These are phyloP conservation scores for Itoplectis maculator DNA, from an alignment of 2,888 invertebrate species.

Conservation along the genomic window DNA sequence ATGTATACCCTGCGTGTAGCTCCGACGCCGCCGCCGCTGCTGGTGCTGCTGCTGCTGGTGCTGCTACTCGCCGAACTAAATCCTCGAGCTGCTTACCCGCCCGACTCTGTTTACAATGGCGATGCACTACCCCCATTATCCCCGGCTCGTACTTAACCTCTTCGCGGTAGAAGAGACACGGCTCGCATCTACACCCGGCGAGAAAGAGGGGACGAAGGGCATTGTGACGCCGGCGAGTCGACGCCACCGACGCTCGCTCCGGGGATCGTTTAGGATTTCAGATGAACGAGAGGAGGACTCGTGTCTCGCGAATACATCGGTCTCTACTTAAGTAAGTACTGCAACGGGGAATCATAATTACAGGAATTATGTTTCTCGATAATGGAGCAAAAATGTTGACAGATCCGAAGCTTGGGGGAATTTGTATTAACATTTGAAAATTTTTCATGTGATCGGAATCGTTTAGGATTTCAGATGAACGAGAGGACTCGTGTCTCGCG, in stretches of 20 bases:
- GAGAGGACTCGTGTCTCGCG: neutral
- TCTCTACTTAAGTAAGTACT: neutral
- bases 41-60: neutral
- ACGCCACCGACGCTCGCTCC: conserved; percentile 12
- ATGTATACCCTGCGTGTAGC: conserved; percentile 15
- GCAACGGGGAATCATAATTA: no score
- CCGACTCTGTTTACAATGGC: conserved; percentile 82
- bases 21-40: no score
- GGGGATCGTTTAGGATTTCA: conserved; percentile 11
- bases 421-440: no score
- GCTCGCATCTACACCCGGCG: conserved; percentile 34
- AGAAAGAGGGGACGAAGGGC: conserved; percentile 17
- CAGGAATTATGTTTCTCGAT: no score
- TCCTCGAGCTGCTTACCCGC: conserved; percentile 79
- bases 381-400: no score
- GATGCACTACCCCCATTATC: conserved; percentile 76
- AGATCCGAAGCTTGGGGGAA: no score
- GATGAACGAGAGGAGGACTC: conserved; percentile 16
- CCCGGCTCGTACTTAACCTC: conserved; percentile 74
- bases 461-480: conserved; percentile 4
- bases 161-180: conserved; percentile 58
- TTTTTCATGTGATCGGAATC: no score
- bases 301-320: neutral
- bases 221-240: conserved; percentile 31
- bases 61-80: conserved; percentile 76